phyloP scores from a whole-genome alignment of 2,888 invertebrate species.

The Plagodis pulveraria region DNA sequence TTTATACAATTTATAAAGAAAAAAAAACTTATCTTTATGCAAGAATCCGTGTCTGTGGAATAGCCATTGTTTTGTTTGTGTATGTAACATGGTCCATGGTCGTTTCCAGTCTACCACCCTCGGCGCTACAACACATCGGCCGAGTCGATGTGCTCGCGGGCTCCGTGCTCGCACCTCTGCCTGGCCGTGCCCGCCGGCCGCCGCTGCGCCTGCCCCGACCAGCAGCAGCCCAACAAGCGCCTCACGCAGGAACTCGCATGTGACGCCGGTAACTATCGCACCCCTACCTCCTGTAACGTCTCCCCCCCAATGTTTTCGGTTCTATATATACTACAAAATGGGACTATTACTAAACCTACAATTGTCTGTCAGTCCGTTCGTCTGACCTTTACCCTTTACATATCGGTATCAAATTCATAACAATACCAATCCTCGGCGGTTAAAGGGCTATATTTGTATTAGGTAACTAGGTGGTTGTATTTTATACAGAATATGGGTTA shows the following conservation, averaged over 20 bases:
- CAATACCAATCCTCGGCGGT: too few relatives aligned
- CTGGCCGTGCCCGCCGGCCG: slow-evolving; percentile 94
- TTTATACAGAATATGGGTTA: too few relatives aligned
- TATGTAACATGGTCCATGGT: not conserved
- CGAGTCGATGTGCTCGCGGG: slow-evolving; percentile 82
- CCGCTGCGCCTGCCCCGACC: slow-evolving; percentile 96
- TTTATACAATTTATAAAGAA: too few relatives aligned
- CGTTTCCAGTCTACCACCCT: slow-evolving; percentile 89
- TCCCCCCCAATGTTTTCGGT: too few relatives aligned
- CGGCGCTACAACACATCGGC: slow-evolving; percentile 92
- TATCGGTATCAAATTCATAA: too few relatives aligned
- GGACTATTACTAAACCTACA: too few relatives aligned
- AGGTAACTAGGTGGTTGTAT: too few relatives aligned
- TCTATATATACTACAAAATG: not conserved
- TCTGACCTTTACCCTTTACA: too few relatives aligned
- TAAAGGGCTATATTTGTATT: too few relatives aligned
- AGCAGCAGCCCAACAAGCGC: slow-evolving; percentile 78
- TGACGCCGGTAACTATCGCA: slow-evolving; percentile 86
- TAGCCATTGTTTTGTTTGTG: not conserved
- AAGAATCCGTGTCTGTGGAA: too few relatives aligned
- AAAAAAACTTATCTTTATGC: too few relatives aligned
- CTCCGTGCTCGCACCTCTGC: slow-evolving; percentile 96
- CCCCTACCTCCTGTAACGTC: not conserved
- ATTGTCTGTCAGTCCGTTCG: too few relatives aligned
- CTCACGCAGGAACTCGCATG: slow-evolving; percentile 89